Evolutionary conservation across 2,113 vertebrate genomes (phyloP).

Genomic region (Cynoglossus semilaevis): DNA sequence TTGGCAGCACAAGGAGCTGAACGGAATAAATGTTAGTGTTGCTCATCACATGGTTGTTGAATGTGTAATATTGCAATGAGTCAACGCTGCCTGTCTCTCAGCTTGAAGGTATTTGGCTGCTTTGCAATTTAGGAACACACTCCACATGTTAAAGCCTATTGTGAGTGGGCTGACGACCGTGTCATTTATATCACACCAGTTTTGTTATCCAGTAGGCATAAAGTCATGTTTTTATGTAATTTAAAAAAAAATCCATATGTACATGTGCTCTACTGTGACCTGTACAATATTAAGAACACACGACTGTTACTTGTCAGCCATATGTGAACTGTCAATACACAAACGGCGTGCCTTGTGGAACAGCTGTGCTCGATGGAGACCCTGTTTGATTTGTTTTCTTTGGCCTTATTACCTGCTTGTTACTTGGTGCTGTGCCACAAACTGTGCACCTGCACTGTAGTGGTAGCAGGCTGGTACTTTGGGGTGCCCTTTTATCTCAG

Average conservation of each 20-base stretch:
- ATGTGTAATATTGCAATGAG: conserved; percentile 41
- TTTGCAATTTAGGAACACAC: conserved; percentile 25
- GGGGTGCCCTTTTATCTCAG: conserved; percentile 79
- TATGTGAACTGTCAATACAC: conserved; percentile 9
- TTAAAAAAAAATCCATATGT: too few relatives aligned
- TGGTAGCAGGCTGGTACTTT: conserved; percentile 45
- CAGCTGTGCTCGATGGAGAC: conserved; percentile 47
- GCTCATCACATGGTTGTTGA: conserved; percentile 49
- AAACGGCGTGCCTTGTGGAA: conserved; percentile 13
- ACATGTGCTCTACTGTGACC: too few relatives aligned
- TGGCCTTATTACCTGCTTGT: conserved; percentile 74
- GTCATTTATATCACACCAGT: background rate
- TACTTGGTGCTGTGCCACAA: conserved; percentile 84
- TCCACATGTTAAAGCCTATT: conserved; percentile 8
- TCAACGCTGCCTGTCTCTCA: conserved; percentile 30
- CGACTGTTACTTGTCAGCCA: background rate
- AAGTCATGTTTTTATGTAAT: too few relatives aligned
- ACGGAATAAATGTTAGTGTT: conserved; percentile 39
- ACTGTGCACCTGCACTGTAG: conserved; percentile 54
- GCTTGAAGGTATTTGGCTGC: conserved; percentile 26
- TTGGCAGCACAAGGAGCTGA: conserved; percentile 51
- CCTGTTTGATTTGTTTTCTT: conserved; percentile 35
- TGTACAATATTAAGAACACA: conserved; percentile 1
- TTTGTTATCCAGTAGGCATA: background rate
- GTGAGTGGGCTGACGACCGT: background rate